Conservation (phyloP, 2,113 vertebrate genomes). For the Pachypanchax playfairii region DNA sequence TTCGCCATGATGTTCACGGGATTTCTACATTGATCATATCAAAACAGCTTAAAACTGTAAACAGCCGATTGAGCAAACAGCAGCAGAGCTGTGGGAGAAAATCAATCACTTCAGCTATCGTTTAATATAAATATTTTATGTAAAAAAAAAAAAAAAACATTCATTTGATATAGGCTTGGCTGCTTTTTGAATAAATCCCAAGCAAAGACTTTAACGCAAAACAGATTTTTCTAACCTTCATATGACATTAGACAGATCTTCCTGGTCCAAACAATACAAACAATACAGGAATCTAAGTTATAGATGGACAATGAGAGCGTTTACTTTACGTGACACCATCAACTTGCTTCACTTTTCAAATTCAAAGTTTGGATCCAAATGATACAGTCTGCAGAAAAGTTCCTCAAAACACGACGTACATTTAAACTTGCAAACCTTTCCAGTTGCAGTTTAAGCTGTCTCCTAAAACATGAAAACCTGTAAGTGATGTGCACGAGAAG, state of each 20-base stretch:
- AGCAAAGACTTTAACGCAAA: constrained; percentile 69
- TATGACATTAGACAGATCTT: constrained; percentile 46
- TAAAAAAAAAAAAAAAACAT: constrained; percentile 36
- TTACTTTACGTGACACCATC: not conserved
- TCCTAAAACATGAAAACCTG: not conserved
- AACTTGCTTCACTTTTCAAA: constrained; percentile 6
- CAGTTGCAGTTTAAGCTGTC: too few species aligned
- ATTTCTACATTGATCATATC: constrained; percentile 37
- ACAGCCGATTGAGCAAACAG: constrained; percentile 35
- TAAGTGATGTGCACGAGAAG: not conserved
- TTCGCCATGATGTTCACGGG: constrained; percentile 31
- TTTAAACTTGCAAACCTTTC: too few species aligned
- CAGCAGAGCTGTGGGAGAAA: constrained; percentile 17
- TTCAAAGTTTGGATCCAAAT: not conserved
- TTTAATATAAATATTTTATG: constrained; percentile 53
- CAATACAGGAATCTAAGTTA: constrained; percentile 29
- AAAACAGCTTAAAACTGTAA: constrained; percentile 36
- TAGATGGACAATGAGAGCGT: too few species aligned
- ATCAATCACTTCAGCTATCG: constrained; percentile 50
- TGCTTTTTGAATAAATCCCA: constrained; percentile 60
- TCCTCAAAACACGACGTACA: too few species aligned
- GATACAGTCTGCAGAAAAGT: too few species aligned
- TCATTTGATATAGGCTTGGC: constrained; percentile 50
- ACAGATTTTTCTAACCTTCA: constrained; percentile 55
- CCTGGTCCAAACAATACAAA: constrained; percentile 15